phyloP scores from a whole-genome alignment of 2,888 invertebrate genomes.

The Dicyrtomina minuta region DNA sequence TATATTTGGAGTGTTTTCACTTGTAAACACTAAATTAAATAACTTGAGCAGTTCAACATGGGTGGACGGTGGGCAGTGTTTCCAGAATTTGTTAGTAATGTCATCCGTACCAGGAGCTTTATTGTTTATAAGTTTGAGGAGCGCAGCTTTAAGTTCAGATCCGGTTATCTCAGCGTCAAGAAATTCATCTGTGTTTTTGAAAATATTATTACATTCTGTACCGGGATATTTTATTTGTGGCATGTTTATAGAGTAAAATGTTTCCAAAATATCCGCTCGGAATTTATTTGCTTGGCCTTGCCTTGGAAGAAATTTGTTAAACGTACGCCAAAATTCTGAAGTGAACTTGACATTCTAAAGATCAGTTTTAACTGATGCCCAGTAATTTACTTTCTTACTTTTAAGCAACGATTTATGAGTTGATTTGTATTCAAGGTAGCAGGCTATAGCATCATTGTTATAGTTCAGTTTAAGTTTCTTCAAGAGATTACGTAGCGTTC shows the following conservation, averaged over 20 bases:
- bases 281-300: not conserved
- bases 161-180: not conserved
- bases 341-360: too few species aligned
- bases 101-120: not conserved
- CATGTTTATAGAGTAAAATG: too few species aligned
- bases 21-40: not conserved
- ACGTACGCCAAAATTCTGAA: too few species aligned
- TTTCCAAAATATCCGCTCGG: too few species aligned
- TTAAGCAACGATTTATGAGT: not conserved
- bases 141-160: not conserved
- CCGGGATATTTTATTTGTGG: not conserved
- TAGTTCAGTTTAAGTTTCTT: too few species aligned
- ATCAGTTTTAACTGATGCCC: not conserved
- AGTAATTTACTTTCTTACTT: not conserved
- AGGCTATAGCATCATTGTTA: not conserved
- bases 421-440: not conserved
- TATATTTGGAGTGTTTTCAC: not conserved
- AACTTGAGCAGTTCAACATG: not conserved
- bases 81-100: not conserved
- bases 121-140: not conserved
- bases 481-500: not conserved
- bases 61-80: not conserved
- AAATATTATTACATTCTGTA: not conserved
- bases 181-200: not conserved
- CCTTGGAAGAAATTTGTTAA: not conserved